Evolutionary conservation across 2,113 vertebrate species (phyloP).

Genomic region (Thamnophis sirtalis): DNA sequence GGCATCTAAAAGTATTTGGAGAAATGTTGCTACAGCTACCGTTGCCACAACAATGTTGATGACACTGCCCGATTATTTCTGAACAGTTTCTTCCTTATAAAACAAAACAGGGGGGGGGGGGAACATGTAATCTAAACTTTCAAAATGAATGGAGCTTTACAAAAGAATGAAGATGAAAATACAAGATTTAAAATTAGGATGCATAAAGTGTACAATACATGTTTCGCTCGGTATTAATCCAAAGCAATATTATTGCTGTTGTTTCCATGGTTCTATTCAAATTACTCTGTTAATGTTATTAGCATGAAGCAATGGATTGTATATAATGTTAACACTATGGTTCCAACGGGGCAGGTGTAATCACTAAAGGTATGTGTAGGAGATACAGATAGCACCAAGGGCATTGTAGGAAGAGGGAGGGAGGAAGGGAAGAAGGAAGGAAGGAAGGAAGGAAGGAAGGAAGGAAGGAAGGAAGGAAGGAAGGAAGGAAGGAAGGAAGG

Average conservation of each 20-base stretch:
- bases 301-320: neutral
- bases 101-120: conserved; percentile 23
- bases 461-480: neutral
- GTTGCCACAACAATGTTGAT: conserved; percentile 62
- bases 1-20: conserved; percentile 69
- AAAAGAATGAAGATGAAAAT: neutral
- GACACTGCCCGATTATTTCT: conserved; percentile 74
- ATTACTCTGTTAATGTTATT: neutral
- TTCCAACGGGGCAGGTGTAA: neutral
- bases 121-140: neutral
- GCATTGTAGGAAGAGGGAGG: neutral
- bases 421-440: too few relatives aligned
- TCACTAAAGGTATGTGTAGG: neutral
- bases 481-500: neutral
- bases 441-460: neutral
- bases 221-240: neutral
- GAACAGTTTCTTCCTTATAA: conserved; percentile 76
- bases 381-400: neutral
- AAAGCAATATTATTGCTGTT: neutral
- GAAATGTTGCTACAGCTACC: conserved; percentile 68
- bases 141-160: neutral
- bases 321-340: neutral
- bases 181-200: neutral
- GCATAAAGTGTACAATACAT: neutral
- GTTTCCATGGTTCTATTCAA: neutral